Percentiles rank a stretch among this genome's conserved stretches.
phyloP scores from a whole-genome alignment of 37 sponge, comb jelly and placozoan genomes.

The Hexactinellida sp. region DNA sequence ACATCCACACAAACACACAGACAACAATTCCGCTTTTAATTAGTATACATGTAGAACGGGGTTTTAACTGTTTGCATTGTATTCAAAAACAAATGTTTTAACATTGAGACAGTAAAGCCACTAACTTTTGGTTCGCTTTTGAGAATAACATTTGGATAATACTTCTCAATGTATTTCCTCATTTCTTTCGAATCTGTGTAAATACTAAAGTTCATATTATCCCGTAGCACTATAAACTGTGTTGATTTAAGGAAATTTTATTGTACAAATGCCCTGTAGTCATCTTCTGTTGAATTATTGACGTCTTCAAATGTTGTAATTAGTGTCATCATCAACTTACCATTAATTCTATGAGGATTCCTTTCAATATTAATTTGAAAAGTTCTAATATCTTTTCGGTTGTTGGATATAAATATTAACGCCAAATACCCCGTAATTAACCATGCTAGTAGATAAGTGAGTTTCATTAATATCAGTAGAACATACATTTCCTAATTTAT shows the following conservation, averaged over 20 bases:
- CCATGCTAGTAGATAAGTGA: background rate
- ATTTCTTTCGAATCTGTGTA: background rate
- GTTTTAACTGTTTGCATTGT: background rate
- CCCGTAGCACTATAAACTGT: background rate
- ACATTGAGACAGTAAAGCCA: background rate
- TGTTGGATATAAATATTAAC: background rate
- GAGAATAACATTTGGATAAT: background rate
- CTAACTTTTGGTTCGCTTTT: background rate
- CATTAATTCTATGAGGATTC: background rate
- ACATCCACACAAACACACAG: too few relatives aligned
- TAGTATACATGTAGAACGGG: constrained; percentile 2
- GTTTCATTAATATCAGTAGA: background rate
- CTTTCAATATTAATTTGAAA: too few relatives aligned
- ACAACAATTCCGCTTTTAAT: background rate
- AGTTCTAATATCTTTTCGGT: too few relatives aligned
- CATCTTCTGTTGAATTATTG: background rate
- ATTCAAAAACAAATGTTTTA: background rate
- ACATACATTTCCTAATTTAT: too few relatives aligned
- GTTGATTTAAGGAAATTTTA: background rate
- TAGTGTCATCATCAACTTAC: background rate
- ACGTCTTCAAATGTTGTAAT: background rate
- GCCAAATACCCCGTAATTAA: background rate
- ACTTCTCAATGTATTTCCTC: background rate
- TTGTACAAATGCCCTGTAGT: background rate
- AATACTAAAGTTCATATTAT: background rate